Conservation (phyloP, 2,888 invertebrate species). For the Tridacna gigas region DNA sequence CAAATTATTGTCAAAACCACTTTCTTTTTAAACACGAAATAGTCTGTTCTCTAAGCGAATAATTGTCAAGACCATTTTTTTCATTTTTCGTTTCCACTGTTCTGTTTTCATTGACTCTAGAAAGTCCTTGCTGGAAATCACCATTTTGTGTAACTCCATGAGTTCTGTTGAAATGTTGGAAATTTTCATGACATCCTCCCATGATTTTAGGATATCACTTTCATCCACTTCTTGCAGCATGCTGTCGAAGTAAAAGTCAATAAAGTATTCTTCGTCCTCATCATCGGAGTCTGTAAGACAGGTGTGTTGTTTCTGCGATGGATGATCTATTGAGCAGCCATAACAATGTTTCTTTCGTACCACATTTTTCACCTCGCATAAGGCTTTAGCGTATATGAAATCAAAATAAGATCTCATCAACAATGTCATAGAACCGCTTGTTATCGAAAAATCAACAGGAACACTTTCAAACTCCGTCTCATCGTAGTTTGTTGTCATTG, state of each 20-base stretch:
- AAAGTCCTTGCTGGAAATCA: constrained; percentile 34
- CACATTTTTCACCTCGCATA: constrained; percentile 21
- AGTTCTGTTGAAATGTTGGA: constrained; percentile 30
- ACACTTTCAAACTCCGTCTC: constrained; percentile 15
- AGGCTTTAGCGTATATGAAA: constrained; percentile 43
- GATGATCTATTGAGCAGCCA: constrained; percentile 35
- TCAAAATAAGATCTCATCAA: constrained; percentile 41
- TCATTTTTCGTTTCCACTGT: constrained; percentile 41
- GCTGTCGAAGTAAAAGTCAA: constrained; percentile 38
- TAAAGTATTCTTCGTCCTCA: constrained; percentile 27
- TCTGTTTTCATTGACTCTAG: constrained; percentile 40
- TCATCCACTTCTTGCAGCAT: constrained; percentile 41
- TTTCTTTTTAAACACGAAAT: background rate
- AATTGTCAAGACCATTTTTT: constrained; percentile 34
- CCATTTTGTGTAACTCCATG: constrained; percentile 32
- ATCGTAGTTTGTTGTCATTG: constrained; percentile 24
- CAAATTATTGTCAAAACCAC: background rate
- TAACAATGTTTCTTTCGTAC: constrained; percentile 26
- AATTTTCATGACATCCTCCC: constrained; percentile 28
- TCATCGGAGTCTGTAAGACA: constrained; percentile 17
- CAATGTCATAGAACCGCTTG: background rate
- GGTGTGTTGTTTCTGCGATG: constrained; percentile 40
- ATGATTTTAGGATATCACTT: constrained; percentile 23
- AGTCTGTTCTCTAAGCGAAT: constrained; percentile 25
- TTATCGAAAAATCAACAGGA: constrained; percentile 17